Base-by-base conservation (phyloP, 2,113 vertebrate genomes). In the Prinia subflava region DNA sequence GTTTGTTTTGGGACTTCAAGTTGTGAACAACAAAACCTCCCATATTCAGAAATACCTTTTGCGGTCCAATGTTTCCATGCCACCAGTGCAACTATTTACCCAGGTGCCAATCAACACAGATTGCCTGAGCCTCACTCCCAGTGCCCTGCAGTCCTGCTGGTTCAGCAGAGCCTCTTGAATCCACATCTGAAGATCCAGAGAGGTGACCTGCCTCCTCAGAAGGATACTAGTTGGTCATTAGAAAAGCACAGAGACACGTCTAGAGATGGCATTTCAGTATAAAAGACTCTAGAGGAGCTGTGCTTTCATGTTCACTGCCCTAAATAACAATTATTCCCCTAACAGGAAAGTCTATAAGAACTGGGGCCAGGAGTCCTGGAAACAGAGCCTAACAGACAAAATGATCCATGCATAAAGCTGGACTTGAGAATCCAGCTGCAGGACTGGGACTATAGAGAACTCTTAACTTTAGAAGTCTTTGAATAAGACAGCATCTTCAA, bases 1-100 rank as follows among this genome's bases (percentile, higher is more conserved):
- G 57, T 83, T 96, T 92, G 81, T 49, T 94, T 89, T 91, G 77
- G 60, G 70, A 87, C 70, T 92, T 71, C 53, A 69, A 42, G 79
- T 56, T 83, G 93, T 10, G 50, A 91, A 42, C 19, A 81, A 70
- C 53, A 90, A 89, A 94, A 46, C 23, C 59, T 18, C 7, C 30
- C 15, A 3, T 5, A 74, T 15, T 55, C 80, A 91, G 84, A 46
- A 87, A 35, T 67, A 79, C 83, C 83, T 89, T 60, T 64, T 83
- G 74, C 59, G 87, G 63, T 62, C 82, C 56, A 92, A 19, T 0
- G 9, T 47, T 91, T 63, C 77, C 50, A 44, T 49, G 62, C 35
- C 52, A 55, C 78, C 55, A 56, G 57, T 12, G 2, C 31, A 86
- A 74, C 80, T 73, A 46, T 62, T 85, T 75, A 92, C 88, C 22